Conservation (phyloP, 2,113 vertebrate genomes). For the Phylloscopus trochiloides region DNA sequence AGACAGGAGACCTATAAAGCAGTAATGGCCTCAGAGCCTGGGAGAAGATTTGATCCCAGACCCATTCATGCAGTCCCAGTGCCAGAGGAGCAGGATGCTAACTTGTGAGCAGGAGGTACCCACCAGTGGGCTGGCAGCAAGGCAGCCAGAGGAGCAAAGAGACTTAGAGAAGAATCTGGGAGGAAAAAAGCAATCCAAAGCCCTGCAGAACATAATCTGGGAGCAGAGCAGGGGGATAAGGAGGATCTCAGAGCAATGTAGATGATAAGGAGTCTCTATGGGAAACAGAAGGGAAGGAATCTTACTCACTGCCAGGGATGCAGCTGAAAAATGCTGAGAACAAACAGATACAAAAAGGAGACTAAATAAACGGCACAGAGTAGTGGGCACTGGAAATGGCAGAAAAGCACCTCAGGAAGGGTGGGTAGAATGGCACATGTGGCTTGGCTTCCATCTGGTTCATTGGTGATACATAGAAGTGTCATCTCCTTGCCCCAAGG, state of each 20-base stretch:
- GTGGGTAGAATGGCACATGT: accelerated
- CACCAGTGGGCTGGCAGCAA: accelerated
- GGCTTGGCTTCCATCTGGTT: not conserved
- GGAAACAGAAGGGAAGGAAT: not conserved
- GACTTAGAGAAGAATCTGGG: not conserved
- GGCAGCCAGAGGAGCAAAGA: not conserved
- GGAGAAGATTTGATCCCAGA: not conserved
- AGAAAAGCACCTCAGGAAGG: not conserved
- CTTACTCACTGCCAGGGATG: not conserved
- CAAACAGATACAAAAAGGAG: not conserved
- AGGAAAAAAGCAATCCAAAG: not conserved
- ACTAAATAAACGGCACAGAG: not conserved
- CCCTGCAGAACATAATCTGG: not conserved
- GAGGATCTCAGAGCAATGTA: not conserved
- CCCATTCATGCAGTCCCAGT: not conserved
- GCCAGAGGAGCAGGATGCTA: not conserved
- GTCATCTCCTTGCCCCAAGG: not conserved
- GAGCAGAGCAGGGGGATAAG: not conserved
- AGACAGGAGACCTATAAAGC: not conserved
- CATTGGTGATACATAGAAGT: not conserved
- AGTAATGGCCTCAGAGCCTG: not conserved
- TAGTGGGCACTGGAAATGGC: not conserved
- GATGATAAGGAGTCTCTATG: not conserved
- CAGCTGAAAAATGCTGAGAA: not conserved
- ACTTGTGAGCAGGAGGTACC: not conserved